phyloP scores from a whole-genome alignment of 2,888 invertebrate genomes.

The Campoletis raptor region DNA sequence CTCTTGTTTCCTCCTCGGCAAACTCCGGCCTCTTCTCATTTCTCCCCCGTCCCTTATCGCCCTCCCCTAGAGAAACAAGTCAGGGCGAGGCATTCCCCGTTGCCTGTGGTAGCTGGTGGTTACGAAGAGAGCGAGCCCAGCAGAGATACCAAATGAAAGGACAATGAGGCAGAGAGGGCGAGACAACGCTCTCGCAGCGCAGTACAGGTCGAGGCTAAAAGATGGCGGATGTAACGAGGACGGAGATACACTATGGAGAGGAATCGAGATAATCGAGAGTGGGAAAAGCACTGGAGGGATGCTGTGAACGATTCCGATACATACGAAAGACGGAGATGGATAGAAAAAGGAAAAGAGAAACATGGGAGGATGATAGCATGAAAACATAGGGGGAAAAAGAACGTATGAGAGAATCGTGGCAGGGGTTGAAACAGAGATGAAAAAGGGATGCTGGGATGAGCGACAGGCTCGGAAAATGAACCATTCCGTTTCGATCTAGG shows the following conservation, averaged over 20 bases:
- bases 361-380: neutral
- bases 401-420: neutral
- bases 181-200: slow-evolving; percentile 46
- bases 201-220: slow-evolving; percentile 42
- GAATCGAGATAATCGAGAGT: slow-evolving; percentile 22
- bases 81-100: slow-evolving; percentile 29
- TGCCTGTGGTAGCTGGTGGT: slow-evolving; percentile 8
- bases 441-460: slow-evolving; percentile 39
- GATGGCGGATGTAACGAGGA: slow-evolving; percentile 41
- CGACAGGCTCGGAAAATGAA: slow-evolving; percentile 36
- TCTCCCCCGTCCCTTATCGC: neutral
- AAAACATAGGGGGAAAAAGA: neutral
- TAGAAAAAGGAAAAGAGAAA: slow-evolving; percentile 15
- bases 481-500: slow-evolving; percentile 71
- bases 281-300: slow-evolving; percentile 9
- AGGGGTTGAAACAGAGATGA: slow-evolving; percentile 16
- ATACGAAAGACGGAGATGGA: neutral
- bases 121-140: slow-evolving; percentile 8
- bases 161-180: slow-evolving; percentile 55
- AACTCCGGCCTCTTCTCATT: neutral
- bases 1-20: slow-evolving; percentile 29
- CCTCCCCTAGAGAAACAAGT: neutral
- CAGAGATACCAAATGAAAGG: slow-evolving; percentile 27
- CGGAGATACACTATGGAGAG: slow-evolving; percentile 11
- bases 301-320: neutral